These are phyloP conservation scores for Lepetodrilus schrolli DNA, from an alignment of 2,888 invertebrate species.

Conservation along the genomic window DNA sequence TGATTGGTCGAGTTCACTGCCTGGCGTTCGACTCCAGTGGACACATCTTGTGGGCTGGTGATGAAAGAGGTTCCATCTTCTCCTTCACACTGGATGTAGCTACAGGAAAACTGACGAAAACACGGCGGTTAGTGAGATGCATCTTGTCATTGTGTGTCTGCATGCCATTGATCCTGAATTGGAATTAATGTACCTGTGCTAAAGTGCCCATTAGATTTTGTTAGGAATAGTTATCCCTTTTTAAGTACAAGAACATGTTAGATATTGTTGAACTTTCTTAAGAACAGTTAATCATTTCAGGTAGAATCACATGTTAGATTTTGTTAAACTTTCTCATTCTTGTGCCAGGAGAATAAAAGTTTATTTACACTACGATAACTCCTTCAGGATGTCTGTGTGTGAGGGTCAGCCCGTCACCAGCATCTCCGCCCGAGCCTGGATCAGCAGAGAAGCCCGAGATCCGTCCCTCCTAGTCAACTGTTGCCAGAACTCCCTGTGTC, in stretches of 20 bases:
- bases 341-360: no score
- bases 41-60: slow-evolving; percentile 87
- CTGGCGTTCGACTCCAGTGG: slow-evolving; percentile 87
- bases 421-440: slow-evolving; percentile 87
- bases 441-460: slow-evolving; percentile 83
- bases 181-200: no score
- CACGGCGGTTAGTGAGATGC: slow-evolving; percentile 81
- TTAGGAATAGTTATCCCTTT: no score
- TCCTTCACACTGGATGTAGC: slow-evolving; percentile 83
- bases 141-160: no score
- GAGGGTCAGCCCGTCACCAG: slow-evolving; percentile 83
- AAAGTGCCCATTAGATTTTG: no score
- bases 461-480: slow-evolving; percentile 87
- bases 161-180: no score
- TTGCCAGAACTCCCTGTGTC: slow-evolving; percentile 83
- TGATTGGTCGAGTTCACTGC: slow-evolving; percentile 79
- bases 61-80: slow-evolving; percentile 84
- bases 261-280: no score
- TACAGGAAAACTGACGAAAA: slow-evolving; percentile 82
- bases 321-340: no score
- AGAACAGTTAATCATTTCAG: no score
- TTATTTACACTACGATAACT: no score
- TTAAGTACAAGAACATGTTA: no score
- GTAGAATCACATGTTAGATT: no score
- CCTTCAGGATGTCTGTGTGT: slow-evolving; percentile 75